phyloP scores from a whole-genome alignment of 2,113 vertebrate genomes.

The Rhinogobius similis region DNA sequence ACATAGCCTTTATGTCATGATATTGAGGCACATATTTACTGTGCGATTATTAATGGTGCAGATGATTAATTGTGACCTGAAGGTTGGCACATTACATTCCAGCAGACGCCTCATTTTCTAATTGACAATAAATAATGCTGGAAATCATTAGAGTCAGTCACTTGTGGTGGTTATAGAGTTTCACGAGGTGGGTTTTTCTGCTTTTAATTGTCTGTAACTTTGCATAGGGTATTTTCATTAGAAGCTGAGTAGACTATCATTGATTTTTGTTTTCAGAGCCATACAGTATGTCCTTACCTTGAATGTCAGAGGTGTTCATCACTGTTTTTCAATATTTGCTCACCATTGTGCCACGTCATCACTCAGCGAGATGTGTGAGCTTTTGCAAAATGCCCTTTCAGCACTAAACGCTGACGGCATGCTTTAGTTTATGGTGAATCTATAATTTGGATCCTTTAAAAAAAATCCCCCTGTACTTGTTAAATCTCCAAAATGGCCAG shows the following conservation, averaged over 20 bases:
- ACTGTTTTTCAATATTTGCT: conserved; percentile 53
- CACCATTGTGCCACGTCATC: conserved; percentile 36
- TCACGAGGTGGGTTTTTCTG: not conserved
- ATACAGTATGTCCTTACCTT: conserved; percentile 53
- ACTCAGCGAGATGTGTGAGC: conserved; percentile 24
- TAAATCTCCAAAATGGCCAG: conserved; percentile 2
- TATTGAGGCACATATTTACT: conserved; percentile 93
- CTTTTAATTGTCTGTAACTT: conserved; percentile 16
- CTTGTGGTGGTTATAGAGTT: not conserved
- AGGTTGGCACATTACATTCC: conserved; percentile 85
- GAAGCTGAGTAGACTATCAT: conserved; percentile 47
- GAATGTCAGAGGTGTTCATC: conserved; percentile 50
- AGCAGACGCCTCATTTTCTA: conserved; percentile 63
- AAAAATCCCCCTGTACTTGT: not conserved
- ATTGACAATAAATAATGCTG: conserved; percentile 16
- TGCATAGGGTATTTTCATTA: conserved; percentile 39
- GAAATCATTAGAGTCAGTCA: conserved; percentile 32
- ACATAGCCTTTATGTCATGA: conserved; percentile 93
- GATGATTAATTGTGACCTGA: conserved; percentile 87
- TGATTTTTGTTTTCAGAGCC: conserved; percentile 30
- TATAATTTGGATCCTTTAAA: conserved; percentile 6
- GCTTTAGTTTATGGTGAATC: conserved; percentile 29
- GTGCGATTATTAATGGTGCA: conserved; percentile 89
- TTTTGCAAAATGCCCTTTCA: conserved; percentile 40
- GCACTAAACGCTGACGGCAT: conserved; percentile 3